Base-by-base conservation (phyloP, 2,888 invertebrate genomes). In the Drosophila paramelanica region DNA sequence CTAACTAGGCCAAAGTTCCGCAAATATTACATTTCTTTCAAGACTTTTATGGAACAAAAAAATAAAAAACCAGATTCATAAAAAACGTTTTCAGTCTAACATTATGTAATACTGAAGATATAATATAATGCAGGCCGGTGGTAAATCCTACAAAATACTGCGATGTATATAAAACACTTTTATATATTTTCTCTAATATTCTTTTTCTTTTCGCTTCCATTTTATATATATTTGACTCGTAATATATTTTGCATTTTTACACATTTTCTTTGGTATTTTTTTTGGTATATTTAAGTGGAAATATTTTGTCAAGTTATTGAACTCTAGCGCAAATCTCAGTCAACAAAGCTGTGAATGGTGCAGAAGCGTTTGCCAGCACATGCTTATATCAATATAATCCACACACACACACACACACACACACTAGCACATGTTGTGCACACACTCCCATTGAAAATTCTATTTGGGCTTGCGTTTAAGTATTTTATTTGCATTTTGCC, bases 401-500 rank as follows among this genome's bases (percentile, higher is more conserved):
- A 47, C 70, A 53, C 41, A 61, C 13, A 46, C 31, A 31, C 17
- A 25, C 25, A 45, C n/a, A 58, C 27, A 39, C 36, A 43, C 4
- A 43, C 17, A 41, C 5, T 39, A 3, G 25, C 23, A 36, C 14
- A 59, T 11, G 36, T 36, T 11, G 36, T 36, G 36, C 36, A 25
- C 6, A 31, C 5, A 38, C 17, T 31, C 17, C 33, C 55, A 73
- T 68, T 72, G 74, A 72, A 72, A 73, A 59, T 64, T 67, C 47
- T 73, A 77, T 75, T 77, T 77, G 78, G 55, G 55, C 70, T 70
- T 62, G 76, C 66, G 74, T 61, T 74, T 67, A 71, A 78, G 73
- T 17, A 64, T 79, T 79, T 66, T 79, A 83, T 82, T 80, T 82
- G 73, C 79, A 76, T 73, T 79, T 65, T 59, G 77, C 68, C 67